These are phyloP conservation scores for Epiblema foenella DNA, from an alignment of 2,888 invertebrate genomes.

Conservation along the genomic window DNA sequence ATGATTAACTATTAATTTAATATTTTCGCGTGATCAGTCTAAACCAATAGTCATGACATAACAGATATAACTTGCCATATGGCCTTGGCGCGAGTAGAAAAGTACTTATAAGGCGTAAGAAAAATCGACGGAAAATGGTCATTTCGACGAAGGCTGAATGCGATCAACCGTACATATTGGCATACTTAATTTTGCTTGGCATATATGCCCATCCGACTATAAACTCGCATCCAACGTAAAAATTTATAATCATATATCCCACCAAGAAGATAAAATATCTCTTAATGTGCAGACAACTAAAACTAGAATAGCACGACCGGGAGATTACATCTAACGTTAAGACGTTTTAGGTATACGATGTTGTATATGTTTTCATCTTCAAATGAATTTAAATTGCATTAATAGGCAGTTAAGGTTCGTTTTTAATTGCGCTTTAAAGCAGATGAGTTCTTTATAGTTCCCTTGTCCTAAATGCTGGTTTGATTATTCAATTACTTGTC, in stretches of 20 bases:
- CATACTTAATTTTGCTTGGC: constrained; percentile 82
- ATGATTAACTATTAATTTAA: not conserved
- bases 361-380: constrained; percentile 36
- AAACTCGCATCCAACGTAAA: constrained; percentile 52
- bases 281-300: constrained; percentile 14
- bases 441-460: constrained; percentile 48
- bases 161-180: constrained; percentile 82
- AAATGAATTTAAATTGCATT: constrained; percentile 43
- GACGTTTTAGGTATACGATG: constrained; percentile 23
- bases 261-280: constrained; percentile 22
- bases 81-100: constrained; percentile 77
- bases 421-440: constrained; percentile 43
- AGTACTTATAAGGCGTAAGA: constrained; percentile 69
- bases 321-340: not conserved
- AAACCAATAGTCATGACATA: constrained; percentile 19
- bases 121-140: constrained; percentile 80
- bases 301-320: constrained; percentile 1
- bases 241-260: constrained; percentile 36
- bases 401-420: constrained; percentile 42
- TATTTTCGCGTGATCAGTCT: not conserved
- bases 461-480: constrained; percentile 58
- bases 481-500: constrained; percentile 56
- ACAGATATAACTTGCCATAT: constrained; percentile 53
- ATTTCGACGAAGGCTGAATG: constrained; percentile 76
- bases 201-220: constrained; percentile 75